Evolutionary conservation across 92 coral and sea anemone genomes (phyloP).

Genomic region (Umimayanthus kanabou): DNA sequence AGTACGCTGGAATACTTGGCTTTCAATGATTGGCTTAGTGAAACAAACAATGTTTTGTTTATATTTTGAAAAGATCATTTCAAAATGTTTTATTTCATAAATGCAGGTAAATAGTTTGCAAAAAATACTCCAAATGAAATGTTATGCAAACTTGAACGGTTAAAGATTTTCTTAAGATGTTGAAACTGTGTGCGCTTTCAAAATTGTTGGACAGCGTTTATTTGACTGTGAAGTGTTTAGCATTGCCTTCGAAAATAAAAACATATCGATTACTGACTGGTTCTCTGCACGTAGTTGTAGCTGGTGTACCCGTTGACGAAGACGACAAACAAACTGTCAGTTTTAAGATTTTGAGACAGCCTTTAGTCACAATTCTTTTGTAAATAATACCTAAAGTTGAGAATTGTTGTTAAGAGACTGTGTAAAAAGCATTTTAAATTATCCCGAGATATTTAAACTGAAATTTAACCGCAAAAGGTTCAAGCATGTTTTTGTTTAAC

Average conservation of each 20-base stretch:
- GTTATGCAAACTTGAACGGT: not conserved
- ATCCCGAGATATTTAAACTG: not conserved
- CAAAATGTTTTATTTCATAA: not conserved
- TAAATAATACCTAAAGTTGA: not conserved
- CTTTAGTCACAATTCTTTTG: not conserved
- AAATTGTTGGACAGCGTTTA: not conserved
- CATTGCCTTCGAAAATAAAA: not conserved
- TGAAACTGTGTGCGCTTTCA: not conserved
- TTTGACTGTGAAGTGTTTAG: not conserved
- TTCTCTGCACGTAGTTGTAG: slow-evolving; percentile 6
- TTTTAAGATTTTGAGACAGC: not conserved
- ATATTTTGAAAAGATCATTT: not conserved
- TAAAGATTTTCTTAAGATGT: not conserved
- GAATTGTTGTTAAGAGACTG: not conserved
- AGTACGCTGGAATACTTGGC: not conserved
- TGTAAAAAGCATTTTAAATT: not conserved
- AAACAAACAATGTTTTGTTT: not conserved
- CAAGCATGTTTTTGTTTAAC: not conserved
- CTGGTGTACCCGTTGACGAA: slow-evolving; percentile 5
- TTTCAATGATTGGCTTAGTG: slow-evolving; percentile 14
- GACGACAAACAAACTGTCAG: not conserved
- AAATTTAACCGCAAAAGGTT: not conserved
- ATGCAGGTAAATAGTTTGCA: not conserved
- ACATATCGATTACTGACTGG: slow-evolving; percentile 1
- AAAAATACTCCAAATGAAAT: not conserved